Percentiles rank a stretch among this genome's conserved stretches.
These are phyloP conservation scores for Drosophila dives DNA, from an alignment of 2,888 invertebrate species.

Conservation along the genomic window DNA sequence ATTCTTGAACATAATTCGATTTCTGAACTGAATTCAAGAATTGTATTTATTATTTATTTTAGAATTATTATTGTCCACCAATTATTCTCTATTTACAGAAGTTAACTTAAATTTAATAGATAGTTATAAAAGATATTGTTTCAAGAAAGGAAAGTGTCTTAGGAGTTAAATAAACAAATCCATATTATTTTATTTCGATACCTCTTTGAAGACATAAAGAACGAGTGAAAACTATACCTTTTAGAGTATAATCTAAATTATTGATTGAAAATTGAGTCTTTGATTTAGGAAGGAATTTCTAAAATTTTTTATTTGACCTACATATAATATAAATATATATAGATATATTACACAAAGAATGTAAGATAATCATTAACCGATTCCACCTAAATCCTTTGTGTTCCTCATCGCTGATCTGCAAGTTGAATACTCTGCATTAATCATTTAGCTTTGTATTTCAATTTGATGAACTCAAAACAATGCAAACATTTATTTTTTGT, in stretches of 20 bases:
- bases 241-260: neutral
- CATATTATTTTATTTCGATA: no score
- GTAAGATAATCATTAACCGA: constrained; percentile 17
- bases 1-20: no score
- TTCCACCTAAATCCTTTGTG: constrained; percentile 41
- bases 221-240: neutral
- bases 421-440: constrained; percentile 47
- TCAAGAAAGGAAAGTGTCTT: no score
- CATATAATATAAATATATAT: neutral
- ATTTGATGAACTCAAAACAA: constrained; percentile 60
- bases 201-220: no score
- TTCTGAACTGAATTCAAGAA: no score
- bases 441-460: constrained; percentile 62
- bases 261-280: neutral
- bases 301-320: neutral
- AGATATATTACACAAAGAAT: neutral
- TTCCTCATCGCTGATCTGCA: constrained; percentile 9
- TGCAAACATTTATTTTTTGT: constrained; percentile 1
- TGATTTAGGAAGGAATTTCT: neutral
- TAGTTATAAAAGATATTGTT: no score
- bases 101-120: no score
- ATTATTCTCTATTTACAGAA: no score
- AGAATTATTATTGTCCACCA: no score
- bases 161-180: no score
- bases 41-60: no score